phyloP scores from a whole-genome alignment of 2,888 invertebrate species.

The Pandemis corylana region DNA sequence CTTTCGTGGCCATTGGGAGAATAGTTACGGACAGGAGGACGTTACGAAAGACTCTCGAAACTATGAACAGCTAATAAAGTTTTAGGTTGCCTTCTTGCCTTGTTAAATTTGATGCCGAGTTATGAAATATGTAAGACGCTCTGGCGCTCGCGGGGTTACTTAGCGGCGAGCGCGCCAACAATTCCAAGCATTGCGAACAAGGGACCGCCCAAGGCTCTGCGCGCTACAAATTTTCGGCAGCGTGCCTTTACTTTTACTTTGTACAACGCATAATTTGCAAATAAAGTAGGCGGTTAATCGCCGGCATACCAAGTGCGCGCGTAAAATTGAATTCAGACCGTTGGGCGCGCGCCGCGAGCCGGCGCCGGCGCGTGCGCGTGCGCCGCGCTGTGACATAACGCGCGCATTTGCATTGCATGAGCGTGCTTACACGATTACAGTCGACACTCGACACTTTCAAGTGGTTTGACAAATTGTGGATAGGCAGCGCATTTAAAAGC shows the following conservation, averaged over 20 bases:
- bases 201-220: conserved; percentile 25
- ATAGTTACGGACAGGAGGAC: not conserved
- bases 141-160: conserved; percentile 9
- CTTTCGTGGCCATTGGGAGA: conserved; percentile 1
- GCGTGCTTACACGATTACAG: conserved; percentile 10
- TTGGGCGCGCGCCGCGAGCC: not conserved
- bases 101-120: conserved; percentile 20
- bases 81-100: conserved; percentile 8
- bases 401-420: conserved; percentile 34
- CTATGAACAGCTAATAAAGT: conserved; percentile 12
- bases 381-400: conserved; percentile 34
- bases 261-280: conserved; percentile 35
- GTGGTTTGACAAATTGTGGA: conserved; percentile 34
- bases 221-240: conserved; percentile 22
- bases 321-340: conserved; percentile 21
- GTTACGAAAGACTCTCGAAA: conserved; percentile 1
- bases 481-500: conserved; percentile 10
- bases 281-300: conserved; percentile 27
- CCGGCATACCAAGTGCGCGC: conserved; percentile 32
- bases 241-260: conserved; percentile 35
- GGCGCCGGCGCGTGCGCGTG: conserved; percentile 26
- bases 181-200: conserved; percentile 21
- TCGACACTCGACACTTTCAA: conserved; percentile 31
- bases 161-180: conserved; percentile 5
- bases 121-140: conserved; percentile 29